Evolutionary conservation across 2,888 invertebrate genomes (phyloP), one percentile per base, ranked within the genome.

Genomic region (Bellardia pandia): DNA sequence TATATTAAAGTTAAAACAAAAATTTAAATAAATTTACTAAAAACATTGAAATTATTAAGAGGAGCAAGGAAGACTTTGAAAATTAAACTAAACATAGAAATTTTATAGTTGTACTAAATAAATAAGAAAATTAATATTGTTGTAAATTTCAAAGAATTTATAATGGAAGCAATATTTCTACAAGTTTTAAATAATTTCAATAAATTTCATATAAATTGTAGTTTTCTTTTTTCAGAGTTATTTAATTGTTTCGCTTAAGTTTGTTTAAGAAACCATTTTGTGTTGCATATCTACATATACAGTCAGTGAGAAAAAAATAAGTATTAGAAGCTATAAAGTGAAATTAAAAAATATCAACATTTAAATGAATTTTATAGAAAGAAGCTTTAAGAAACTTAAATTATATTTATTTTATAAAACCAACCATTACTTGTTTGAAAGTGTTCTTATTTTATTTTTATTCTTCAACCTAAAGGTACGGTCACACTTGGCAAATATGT

Each of bases 231-330:
- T 13, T 68, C 16, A 58, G 13, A 13, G 13, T 53, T n/a, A 13
- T 23, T 68, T 77, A 53, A 11, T 13, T 51, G n/a, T 51, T 79
- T 33, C 68, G 33, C 23, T 37, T 37, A 60, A 48, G 13, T 51
- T 30, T 69, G 56, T 40, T 23, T 23, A 23, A 60, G 79, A 79
- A 79, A 79, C 79, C 79, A 79, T 79, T 60, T 79, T 48, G 45
- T 8, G 13, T 33, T 51, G n/a, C n/a, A n/a, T n/a, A 60, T 30
- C 51, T 40, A 71, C 51, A 37, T 30, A 51, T 51, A 71, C 51
- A 37, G 40, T 58, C 58, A 69, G 68, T 78, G 23, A 69, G 45
- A 78, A 68, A 58, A 33, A 40, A 56, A 2, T 45, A 45, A 9
- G 11, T 1, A 45, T 11, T 42, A 23, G 23, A 23, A 23, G 23